Evolutionary conservation across 2,888 invertebrate genomes (phyloP).

Genomic region (Rhamnusium bicolor): DNA sequence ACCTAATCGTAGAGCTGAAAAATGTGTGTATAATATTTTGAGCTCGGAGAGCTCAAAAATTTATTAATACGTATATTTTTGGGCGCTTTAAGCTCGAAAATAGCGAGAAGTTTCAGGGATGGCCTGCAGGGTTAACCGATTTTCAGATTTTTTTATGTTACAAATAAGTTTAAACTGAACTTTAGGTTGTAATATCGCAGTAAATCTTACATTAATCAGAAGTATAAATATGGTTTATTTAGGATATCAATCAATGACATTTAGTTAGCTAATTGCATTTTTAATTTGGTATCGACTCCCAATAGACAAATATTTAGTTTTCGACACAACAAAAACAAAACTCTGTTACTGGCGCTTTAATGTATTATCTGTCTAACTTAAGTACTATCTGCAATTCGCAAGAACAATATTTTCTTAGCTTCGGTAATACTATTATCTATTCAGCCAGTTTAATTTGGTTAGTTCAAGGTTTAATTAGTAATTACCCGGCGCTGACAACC

Average conservation of each 20-base stretch:
- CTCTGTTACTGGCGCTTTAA: not conserved
- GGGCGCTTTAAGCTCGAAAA: too few species aligned
- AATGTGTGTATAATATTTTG: too few species aligned
- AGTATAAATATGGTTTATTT: not conserved
- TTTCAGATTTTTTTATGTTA: too few species aligned
- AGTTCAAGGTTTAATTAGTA: conserved; percentile 26
- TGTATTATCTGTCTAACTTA: not conserved
- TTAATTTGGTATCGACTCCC: not conserved
- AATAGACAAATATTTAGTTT: not conserved
- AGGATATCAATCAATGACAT: too few species aligned
- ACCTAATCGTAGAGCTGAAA: too few species aligned
- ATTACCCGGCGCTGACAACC: conserved; percentile 28
- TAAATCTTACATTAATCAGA: not conserved
- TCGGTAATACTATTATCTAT: conserved; percentile 9
- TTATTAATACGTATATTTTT: too few species aligned
- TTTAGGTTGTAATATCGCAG: too few species aligned
- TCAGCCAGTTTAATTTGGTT: not conserved
- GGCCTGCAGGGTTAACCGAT: too few species aligned
- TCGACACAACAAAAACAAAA: not conserved
- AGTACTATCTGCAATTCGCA: not conserved
- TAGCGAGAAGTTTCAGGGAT: too few species aligned
- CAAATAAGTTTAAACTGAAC: too few species aligned
- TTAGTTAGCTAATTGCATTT: not conserved
- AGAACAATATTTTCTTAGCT: conserved; percentile 6
- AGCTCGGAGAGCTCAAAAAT: too few species aligned